Percentiles rank a stretch among this genome's conserved stretches.
Conservation (phyloP, 2,113 vertebrate species). For the Gobiocypris rarus region DNA sequence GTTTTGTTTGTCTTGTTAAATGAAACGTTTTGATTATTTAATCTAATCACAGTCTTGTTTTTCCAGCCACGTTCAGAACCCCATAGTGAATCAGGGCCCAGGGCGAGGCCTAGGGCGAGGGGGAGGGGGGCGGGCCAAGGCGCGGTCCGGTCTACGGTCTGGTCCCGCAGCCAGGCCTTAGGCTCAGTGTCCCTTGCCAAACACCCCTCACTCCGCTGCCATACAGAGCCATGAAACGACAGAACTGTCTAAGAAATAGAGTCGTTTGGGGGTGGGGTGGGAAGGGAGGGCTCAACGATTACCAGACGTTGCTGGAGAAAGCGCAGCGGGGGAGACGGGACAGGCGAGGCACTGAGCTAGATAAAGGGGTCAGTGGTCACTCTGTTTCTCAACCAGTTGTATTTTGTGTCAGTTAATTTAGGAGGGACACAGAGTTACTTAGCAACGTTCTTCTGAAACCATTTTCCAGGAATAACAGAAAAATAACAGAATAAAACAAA, state of each 20-base stretch:
- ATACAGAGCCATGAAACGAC: background rate
- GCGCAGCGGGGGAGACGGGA: constrained; percentile 59
- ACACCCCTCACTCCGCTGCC: constrained; percentile 66
- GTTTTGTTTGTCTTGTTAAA: constrained; percentile 91
- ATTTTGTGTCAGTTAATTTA: constrained; percentile 85
- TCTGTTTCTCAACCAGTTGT: constrained; percentile 83
- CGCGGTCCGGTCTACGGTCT: constrained; percentile 53
- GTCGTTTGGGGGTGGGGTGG: background rate
- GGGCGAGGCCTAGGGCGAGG: constrained; percentile 17
- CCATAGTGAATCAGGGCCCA: constrained; percentile 58
- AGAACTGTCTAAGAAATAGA: background rate
- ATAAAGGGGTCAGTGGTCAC: constrained; percentile 74
- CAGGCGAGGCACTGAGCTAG: constrained; percentile 67
- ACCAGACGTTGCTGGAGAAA: background rate
- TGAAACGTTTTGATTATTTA: constrained; percentile 86
- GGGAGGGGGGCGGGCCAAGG: constrained; percentile 31
- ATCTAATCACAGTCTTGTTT: constrained; percentile 85
- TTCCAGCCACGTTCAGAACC: constrained; percentile 77
- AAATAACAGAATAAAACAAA: constrained; percentile 76
- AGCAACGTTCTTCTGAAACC: constrained; percentile 87
- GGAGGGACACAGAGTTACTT: constrained; percentile 83
- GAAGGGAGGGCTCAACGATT: background rate
- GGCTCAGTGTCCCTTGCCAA: constrained; percentile 63
- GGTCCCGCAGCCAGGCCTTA: constrained; percentile 55
- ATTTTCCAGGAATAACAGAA: constrained; percentile 84